phyloP scores from a whole-genome alignment of 2,113 vertebrate species.

The Phalacrocorax brasilianus region DNA sequence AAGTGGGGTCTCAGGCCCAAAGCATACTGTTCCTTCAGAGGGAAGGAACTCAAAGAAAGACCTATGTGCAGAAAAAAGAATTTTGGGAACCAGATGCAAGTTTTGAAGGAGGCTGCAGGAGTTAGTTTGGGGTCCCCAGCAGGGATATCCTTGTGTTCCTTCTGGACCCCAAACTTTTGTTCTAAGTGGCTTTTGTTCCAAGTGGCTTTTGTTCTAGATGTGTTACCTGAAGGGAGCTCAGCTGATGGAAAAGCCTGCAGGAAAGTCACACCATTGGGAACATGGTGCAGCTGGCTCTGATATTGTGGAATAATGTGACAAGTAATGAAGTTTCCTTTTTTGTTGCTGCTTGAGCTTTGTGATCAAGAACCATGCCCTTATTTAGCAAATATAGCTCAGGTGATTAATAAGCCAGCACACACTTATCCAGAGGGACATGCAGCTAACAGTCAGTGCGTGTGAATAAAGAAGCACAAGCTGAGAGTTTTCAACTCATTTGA shows the following conservation, averaged over 20 bases:
- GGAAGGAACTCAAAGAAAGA: background rate
- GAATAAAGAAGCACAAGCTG: background rate
- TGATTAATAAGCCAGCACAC: constrained; percentile 6
- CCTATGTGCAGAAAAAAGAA: background rate
- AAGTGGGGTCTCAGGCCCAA: background rate
- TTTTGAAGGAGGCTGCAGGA: background rate
- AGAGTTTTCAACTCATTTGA: background rate
- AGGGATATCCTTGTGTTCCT: background rate
- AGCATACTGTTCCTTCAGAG: background rate
- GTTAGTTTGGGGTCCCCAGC: background rate
- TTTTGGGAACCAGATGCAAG: background rate
- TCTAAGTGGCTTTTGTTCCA: background rate
- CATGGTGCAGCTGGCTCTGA: background rate
- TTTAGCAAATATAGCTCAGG: background rate
- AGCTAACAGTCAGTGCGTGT: background rate
- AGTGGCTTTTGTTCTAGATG: background rate
- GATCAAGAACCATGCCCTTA: background rate
- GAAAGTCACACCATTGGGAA: background rate
- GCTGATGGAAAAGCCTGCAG: background rate
- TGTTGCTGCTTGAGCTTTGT: background rate
- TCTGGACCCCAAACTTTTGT: background rate
- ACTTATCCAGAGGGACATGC: background rate
- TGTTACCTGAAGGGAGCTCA: background rate
- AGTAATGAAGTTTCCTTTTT: background rate
- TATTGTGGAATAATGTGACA: background rate